Evolutionary conservation across 2,113 vertebrate species (phyloP), one percentile per base, ranked within the genome.

Genomic region (Tichodroma muraria): DNA sequence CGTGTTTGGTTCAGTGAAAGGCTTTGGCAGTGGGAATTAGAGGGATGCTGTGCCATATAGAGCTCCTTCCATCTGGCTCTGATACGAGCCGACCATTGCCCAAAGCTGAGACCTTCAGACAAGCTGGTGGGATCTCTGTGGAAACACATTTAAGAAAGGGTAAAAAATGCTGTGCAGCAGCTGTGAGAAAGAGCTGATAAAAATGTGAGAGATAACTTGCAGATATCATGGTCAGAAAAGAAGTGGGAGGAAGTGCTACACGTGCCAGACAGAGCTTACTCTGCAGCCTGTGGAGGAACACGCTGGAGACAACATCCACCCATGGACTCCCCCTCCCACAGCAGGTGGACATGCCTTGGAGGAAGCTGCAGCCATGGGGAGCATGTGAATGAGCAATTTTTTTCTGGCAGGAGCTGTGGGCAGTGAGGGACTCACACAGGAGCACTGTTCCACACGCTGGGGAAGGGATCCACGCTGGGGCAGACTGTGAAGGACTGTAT

Each of bases 361-460:
- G n/a, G 50, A 18, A 35, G n/a, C 61, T 42, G 56, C 20, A 75
- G 64, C 63, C 10, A 0, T 6, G 23, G 66, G 52, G n/a, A 49
- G 6, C 24, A 42, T 14, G 9, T 1, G 9, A 20, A 21, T 10
- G 45, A 91, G 23, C 11, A 6, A 6, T 8, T 57, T 28, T 56
- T 24, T 44, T 5, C 20, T 68, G 57, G 49, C 31, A 71, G 61
- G 61, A 57, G 21, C 50, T 61, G 31, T 13, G 21, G 52, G 4
- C 60, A 38, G 33, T 3, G 68, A 57, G 10, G 49, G 11, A 66
- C 10, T n/a, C n/a, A n/a, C n/a, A n/a, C n/a, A n/a, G n/a, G n/a
- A n/a, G n/a, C n/a, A n/a, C n/a, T n/a, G n/a, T n/a, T n/a, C 42
- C 52, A 38, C 8, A 17, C 1, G 2, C 16, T 4, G 2, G 8